Evolutionary conservation across 2,888 invertebrate species (phyloP), one percentile per base, ranked within the genome.

Genomic region (Brachynemurus nebulosus): DNA sequence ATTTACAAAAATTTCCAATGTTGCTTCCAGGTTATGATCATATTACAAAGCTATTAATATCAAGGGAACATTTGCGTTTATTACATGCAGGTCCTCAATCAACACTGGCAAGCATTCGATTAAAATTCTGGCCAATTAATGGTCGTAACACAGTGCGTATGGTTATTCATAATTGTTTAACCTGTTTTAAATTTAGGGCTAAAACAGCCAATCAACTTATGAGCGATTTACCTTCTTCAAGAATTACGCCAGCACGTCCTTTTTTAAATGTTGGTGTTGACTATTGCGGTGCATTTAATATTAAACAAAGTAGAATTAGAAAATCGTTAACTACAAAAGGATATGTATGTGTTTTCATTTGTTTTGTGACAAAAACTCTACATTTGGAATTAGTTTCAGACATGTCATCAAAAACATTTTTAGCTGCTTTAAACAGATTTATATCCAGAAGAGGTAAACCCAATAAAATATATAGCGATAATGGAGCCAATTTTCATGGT

Each of bases 331-430:
- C 20, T 20, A 38, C 38, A 4, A 47, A 47, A 30, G 36, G 34
- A 1, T 47, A 47, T 33, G 19, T 42, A 2, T 45, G 42, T 1
- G 16, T 42, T 1, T 48, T 48, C 14, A 41, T 48, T n/a, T 48
- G 48, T 27, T 41, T 43, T 19, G 12, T 25, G 2, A 35, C 45
- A 7, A 35, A 40, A 23, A n/a, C n/a, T n/a, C n/a, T n/a, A n/a
- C n/a, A n/a, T n/a, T n/a, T n/a, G n/a, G n/a, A n/a, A n/a, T n/a
- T n/a, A n/a, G n/a, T n/a, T n/a, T n/a, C n/a, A n/a, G n/a, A n/a
- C n/a, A n/a, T n/a, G n/a, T n/a, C n/a, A n/a, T n/a, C n/a, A n/a
- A n/a, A n/a, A n/a, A n/a, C n/a, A n/a, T n/a, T n/a, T n/a, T n/a
- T n/a, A n/a, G n/a, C n/a, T n/a, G n/a, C n/a, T n/a, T n/a, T n/a